phyloP scores from a whole-genome alignment of 2,888 invertebrate genomes.

The Chouioia cunea region DNA sequence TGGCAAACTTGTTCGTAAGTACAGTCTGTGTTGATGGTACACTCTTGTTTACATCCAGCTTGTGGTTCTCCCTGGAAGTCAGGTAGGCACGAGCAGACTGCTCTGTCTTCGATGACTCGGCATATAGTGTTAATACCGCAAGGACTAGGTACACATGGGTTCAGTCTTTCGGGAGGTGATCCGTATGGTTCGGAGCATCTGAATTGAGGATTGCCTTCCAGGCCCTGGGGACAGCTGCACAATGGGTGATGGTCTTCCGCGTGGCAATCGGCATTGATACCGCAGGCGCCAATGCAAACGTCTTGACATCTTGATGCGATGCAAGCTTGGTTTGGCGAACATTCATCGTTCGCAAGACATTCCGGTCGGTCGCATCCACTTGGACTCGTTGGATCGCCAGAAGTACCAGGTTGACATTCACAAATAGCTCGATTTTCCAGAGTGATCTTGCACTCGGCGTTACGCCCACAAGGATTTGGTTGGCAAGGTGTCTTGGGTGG shows the following conservation, averaged over 20 bases:
- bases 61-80: constrained; percentile 85
- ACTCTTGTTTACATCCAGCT: constrained; percentile 82
- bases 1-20: constrained; percentile 80
- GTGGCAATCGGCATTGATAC: constrained; percentile 79
- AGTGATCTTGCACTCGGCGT: constrained; percentile 79
- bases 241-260: constrained; percentile 85
- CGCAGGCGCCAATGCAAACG: constrained; percentile 87
- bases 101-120: constrained; percentile 77
- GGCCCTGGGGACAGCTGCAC: constrained; percentile 80
- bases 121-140: constrained; percentile 87
- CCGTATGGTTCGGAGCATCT: constrained; percentile 76
- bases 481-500: constrained; percentile 79
- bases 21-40: constrained; percentile 87
- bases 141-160: constrained; percentile 80
- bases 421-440: constrained; percentile 80
- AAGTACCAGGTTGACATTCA: constrained; percentile 80
- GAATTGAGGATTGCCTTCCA: constrained; percentile 83
- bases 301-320: constrained; percentile 85
- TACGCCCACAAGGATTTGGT: constrained; percentile 86
- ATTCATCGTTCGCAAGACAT: constrained; percentile 85
- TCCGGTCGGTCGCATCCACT: constrained; percentile 83
- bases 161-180: constrained; percentile 70
- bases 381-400: constrained; percentile 81
- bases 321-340: constrained; percentile 79
- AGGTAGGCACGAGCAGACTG: constrained; percentile 83